phyloP scores from a whole-genome alignment of 1,140 invertebrate genomes.

The Pseudomyrmex sp. region DNA sequence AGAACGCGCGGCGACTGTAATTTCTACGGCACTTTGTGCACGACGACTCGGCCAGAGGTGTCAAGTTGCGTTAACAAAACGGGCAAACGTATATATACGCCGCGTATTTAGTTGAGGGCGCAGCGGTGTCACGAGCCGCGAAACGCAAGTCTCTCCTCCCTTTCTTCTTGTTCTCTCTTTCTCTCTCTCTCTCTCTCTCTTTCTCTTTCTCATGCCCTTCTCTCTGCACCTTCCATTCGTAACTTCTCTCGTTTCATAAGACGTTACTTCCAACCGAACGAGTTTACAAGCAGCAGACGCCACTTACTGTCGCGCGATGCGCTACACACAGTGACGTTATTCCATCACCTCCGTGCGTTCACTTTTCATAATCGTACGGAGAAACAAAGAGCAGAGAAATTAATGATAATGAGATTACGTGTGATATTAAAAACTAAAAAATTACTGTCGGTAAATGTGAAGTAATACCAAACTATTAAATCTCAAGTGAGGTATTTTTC shows the following conservation, averaged over 20 bases:
- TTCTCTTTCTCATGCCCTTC: not conserved
- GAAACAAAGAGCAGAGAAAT: slow-evolving; percentile 24
- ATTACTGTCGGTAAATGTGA: too few species aligned
- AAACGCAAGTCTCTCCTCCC: slow-evolving; percentile 19
- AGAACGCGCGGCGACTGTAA: slow-evolving; percentile 19
- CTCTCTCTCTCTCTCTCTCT: not conserved
- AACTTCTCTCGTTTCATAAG: slow-evolving; percentile 56
- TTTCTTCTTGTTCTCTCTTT: not conserved
- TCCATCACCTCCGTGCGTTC: slow-evolving; percentile 8
- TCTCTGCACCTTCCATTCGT: slow-evolving; percentile 24
- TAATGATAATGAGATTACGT: not conserved
- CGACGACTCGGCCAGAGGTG: slow-evolving; percentile 42
- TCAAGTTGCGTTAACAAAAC: slow-evolving; percentile 64
- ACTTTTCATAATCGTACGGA: slow-evolving; percentile 37
- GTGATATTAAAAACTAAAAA: too few species aligned
- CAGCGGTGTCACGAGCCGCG: not conserved
- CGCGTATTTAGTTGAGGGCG: slow-evolving; percentile 43
- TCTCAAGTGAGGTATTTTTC: too few species aligned
- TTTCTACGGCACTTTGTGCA: slow-evolving; percentile 44
- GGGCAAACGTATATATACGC: slow-evolving; percentile 29
- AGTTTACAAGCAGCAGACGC: slow-evolving; percentile 54
- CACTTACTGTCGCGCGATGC: slow-evolving; percentile 39
- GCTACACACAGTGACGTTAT: slow-evolving; percentile 7
- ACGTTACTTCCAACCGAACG: slow-evolving; percentile 73
- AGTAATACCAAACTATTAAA: too few species aligned